A percentile compares a stretch with the other conserved stretches of the same genome.
phyloP scores from a whole-genome alignment of 2,888 invertebrate genomes.

The Agonopterix alstromeriana region DNA sequence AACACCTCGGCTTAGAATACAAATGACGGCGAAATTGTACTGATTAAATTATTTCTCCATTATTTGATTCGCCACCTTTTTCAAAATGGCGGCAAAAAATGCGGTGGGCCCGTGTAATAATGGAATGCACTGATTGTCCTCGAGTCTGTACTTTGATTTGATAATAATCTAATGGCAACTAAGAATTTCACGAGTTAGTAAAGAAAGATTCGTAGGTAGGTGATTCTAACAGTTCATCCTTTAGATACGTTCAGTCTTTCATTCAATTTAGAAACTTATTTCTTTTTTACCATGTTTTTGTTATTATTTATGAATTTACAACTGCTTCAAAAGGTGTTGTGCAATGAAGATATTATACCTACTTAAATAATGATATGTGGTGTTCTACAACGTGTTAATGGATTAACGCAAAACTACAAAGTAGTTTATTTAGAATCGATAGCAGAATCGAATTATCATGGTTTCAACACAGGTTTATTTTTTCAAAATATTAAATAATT shows the following conservation, averaged over 20 bases:
- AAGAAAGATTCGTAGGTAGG: neutral
- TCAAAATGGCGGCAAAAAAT: constrained; percentile 64
- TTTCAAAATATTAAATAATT: too few species aligned
- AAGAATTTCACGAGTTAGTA: neutral
- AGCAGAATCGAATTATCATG: too few species aligned
- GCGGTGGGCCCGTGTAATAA: neutral
- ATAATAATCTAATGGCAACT: neutral
- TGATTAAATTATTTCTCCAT: constrained; percentile 73
- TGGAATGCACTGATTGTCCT: constrained; percentile 1
- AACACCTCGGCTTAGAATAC: constrained; percentile 31
- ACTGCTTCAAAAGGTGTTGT: too few species aligned
- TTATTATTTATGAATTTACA: neutral
- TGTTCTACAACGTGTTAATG: too few species aligned
- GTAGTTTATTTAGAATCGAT: too few species aligned
- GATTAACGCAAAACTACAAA: too few species aligned
- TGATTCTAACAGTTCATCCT: neutral
- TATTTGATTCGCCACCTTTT: constrained; percentile 73
- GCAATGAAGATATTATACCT: too few species aligned
- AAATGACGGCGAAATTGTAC: constrained; percentile 25
- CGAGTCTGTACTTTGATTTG: neutral
- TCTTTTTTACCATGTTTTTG: neutral
- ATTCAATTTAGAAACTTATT: neutral
- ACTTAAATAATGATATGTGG: too few species aligned
- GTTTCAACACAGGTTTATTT: too few species aligned
- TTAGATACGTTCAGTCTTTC: neutral